phyloP scores from a whole-genome alignment of 2,888 invertebrate genomes.

The Frankliniella fusca region DNA sequence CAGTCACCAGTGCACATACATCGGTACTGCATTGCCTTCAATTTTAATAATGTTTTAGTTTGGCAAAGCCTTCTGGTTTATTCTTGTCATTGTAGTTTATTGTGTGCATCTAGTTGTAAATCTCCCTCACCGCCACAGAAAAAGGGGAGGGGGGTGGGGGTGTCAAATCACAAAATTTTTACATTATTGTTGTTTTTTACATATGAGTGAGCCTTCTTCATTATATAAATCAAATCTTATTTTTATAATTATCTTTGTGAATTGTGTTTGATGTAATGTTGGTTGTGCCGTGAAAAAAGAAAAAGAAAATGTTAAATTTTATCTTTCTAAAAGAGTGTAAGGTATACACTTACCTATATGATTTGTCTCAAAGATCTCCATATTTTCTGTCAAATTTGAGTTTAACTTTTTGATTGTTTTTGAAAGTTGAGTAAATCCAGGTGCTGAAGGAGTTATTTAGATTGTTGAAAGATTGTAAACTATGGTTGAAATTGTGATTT shows the following conservation, averaged over 20 bases:
- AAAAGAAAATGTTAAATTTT: not conserved
- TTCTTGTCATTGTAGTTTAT: not conserved
- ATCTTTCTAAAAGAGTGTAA: not conserved
- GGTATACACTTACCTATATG: not conserved
- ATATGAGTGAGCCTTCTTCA: not conserved
- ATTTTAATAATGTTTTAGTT: not conserved
- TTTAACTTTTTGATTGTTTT: not conserved
- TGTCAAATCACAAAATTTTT: too few relatives aligned
- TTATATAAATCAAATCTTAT: not conserved
- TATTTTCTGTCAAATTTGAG: slow-evolving; percentile 18
- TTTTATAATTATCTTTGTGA: slow-evolving; percentile 2
- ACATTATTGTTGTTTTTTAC: too few relatives aligned
- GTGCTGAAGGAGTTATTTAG: not conserved
- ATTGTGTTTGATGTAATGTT: not conserved
- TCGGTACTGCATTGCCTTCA: not conserved
- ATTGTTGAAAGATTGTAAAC: not conserved
- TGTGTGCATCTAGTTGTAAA: slow-evolving; percentile 2
- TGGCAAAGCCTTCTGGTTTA: not conserved
- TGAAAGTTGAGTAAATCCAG: not conserved
- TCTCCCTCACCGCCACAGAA: not conserved
- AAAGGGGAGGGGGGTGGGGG: too few relatives aligned
- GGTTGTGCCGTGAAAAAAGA: not conserved
- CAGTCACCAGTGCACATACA: not conserved
- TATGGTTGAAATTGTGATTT: not conserved
- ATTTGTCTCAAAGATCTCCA: not conserved